Base-by-base conservation (phyloP, 2,888 invertebrate species). In the Eremobia ochroleuca region DNA sequence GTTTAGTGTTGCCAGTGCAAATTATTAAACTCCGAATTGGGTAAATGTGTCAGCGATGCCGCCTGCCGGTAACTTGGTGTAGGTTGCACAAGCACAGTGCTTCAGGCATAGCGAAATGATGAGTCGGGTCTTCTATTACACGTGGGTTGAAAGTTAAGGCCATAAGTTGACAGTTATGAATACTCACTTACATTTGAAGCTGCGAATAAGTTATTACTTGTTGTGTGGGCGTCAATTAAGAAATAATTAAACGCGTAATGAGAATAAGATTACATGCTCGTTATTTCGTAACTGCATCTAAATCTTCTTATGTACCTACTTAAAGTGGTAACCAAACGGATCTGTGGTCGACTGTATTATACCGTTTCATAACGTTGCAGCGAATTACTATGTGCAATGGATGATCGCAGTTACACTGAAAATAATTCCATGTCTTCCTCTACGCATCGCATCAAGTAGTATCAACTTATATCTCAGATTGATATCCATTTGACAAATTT, bases 81-180 rank as follows among this genome's bases (percentile, higher is more conserved):
- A 91, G 93, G 93, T 94, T 95, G 94, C 93, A 91, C 93, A 95
- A 94, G 93, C 92, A 90, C 92, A 95, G 94, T 87, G 89, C 92
- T 93, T 90, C 91, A 93, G 93, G 92, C 92, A 93, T 93, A 92
- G 91, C 90, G 78, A 81, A 90, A 90, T 93, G 95, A 95, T 95
- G 95, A 94, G 92, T 94, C 89, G 89, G 74, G 83, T 89, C 89
- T 92, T 92, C 91, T 91, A 92, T 86, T 81, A 82, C 83, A 91
- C 90, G 96, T 96, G 95, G 96, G 96, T 88, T 91, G 94, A 91
- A 92, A 94, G 93, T 93, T 95, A 94, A 96, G 96, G 95, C 91
- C 94, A 90, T 79, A 83, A 91, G 90, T 92, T 94, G 94, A 95
- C 95, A 95, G 94, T 92, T 94, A 94, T 92, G 92, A 94, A 95